These are phyloP conservation scores for Dipodomys ordii DNA, from an alignment of 2,113 vertebrate genomes.

Conservation along the genomic window DNA sequence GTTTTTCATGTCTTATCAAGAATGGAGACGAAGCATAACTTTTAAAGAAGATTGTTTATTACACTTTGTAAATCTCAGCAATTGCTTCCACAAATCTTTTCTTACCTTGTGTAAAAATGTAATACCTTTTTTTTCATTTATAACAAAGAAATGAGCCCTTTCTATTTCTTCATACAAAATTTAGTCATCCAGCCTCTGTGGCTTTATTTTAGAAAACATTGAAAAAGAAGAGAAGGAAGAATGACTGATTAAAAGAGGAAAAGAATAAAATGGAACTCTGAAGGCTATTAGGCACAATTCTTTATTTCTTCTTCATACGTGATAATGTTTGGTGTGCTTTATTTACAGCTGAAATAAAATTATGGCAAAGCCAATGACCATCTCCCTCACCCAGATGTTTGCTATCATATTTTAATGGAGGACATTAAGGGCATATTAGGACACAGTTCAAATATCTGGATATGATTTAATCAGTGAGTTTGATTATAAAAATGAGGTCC, in stretches of 20 bases:
- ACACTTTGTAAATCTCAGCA: neutral
- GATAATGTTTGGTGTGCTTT: neutral
- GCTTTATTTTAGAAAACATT: conserved; percentile 1
- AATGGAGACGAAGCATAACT: neutral
- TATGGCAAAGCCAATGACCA: neutral
- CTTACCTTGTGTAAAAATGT: neutral
- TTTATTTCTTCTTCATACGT: neutral
- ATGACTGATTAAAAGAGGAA: neutral
- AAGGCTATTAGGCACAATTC: neutral
- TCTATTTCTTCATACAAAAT: neutral
- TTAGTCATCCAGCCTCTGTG: neutral
- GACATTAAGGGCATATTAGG: neutral
- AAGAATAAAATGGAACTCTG: neutral
- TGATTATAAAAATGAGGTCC: conserved; percentile 1
- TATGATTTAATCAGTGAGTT: neutral
- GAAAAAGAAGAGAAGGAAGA: neutral
- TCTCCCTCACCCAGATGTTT: neutral
- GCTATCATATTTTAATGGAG: neutral
- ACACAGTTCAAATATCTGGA: neutral
- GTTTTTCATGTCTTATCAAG: neutral
- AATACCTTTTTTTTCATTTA: neutral
- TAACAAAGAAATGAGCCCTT: neutral
- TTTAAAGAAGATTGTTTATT: neutral
- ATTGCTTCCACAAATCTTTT: neutral
- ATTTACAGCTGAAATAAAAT: conserved; percentile 38